phyloP scores from a whole-genome alignment of 2,797 vertebrate species.

The Tolypeutes matacus region DNA sequence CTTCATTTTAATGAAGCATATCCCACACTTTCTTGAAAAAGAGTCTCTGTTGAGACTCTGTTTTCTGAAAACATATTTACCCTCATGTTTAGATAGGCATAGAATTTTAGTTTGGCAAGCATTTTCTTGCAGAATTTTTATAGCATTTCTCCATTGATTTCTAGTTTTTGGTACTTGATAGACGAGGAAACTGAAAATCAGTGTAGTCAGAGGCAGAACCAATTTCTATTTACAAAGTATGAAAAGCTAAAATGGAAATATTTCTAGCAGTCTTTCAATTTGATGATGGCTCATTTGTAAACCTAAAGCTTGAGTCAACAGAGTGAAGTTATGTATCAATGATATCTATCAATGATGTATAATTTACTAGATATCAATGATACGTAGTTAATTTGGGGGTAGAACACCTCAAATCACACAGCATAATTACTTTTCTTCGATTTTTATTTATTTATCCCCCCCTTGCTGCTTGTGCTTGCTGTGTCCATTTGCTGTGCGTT shows the following conservation, averaged over 20 bases:
- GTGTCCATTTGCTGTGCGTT: too few species aligned
- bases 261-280: background rate
- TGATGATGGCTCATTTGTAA: conserved; percentile 1
- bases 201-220: background rate
- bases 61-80: conserved; percentile 12
- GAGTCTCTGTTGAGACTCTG: background rate
- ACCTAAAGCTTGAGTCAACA: conserved; percentile 11
- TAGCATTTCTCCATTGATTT: conserved; percentile 25
- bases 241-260: background rate
- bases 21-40: background rate
- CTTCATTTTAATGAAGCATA: background rate
- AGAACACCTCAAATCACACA: background rate
- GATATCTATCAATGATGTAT: background rate
- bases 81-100: background rate
- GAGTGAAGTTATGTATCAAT: conserved; percentile 5
- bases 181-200: background rate
- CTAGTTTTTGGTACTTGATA: conserved; percentile 55
- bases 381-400: background rate
- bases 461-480: too few species aligned
- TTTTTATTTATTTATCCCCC: too few species aligned
- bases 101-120: conserved; percentile 8
- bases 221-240: background rate
- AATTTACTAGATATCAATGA: background rate
- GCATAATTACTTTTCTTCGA: background rate
- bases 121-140: conserved; percentile 59